A percentile compares a stretch with the other conserved stretches of the same genome.
These are phyloP conservation scores for Mantis religiosa DNA, from an alignment of 2,888 invertebrate species.

Conservation along the genomic window DNA sequence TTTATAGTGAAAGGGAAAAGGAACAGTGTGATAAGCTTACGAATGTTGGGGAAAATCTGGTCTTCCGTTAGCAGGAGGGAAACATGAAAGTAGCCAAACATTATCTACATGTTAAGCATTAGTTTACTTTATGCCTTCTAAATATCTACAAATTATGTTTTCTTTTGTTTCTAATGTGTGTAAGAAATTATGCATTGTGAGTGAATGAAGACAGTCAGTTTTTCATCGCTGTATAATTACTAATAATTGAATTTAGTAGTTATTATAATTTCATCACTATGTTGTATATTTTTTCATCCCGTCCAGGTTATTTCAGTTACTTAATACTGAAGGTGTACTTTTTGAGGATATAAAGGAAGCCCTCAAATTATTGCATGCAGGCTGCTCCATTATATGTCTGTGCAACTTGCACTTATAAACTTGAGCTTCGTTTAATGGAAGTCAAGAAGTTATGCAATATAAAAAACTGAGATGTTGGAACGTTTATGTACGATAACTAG, in stretches of 20 bases:
- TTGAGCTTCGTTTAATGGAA: not conserved
- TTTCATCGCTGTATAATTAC: not conserved
- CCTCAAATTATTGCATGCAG: not conserved
- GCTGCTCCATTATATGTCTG: not conserved
- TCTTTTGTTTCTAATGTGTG: not conserved
- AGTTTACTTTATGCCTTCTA: not conserved
- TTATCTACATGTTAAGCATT: not conserved
- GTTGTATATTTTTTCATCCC: not conserved
- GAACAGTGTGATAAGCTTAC: not conserved
- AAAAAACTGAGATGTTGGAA: not conserved
- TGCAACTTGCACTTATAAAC: not conserved
- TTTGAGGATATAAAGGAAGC: not conserved
- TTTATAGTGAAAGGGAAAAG: conserved; percentile 2
- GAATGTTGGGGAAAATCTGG: not conserved
- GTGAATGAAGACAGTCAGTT: not conserved
- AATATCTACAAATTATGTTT: not conserved
- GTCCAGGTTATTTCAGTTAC: not conserved
- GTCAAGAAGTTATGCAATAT: not conserved
- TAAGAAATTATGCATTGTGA: not conserved
- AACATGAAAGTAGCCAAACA: not conserved
- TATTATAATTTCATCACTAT: not conserved
- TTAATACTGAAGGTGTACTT: not conserved
- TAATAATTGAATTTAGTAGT: not conserved
- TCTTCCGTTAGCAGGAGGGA: conserved; percentile 4
- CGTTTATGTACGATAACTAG: conserved; percentile 17